Evolutionary conservation across 2,113 vertebrate species (phyloP), one percentile per base, ranked within the genome.

Genomic region (Asarcornis scutulata): DNA sequence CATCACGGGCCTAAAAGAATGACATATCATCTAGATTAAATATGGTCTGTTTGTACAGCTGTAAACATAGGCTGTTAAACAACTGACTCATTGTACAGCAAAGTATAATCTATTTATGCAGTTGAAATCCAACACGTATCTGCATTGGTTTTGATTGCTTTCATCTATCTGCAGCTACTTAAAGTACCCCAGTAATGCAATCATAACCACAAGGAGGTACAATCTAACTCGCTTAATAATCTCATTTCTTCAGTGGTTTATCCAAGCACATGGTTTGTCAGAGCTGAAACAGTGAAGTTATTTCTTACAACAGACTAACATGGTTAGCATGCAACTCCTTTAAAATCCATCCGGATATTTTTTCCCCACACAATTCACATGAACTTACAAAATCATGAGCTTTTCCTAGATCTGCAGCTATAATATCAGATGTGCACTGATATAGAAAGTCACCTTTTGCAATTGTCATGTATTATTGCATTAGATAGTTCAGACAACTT

Each of bases 1-100:
- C 97, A 42, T 98, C 97, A 52, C 82, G 40, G 83, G 98, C 98
- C 98, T 98, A 88, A 52, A 90, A 96, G 91, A 42, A 89, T 67
- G 34, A 93, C 18, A 84, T 58, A 74, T 86, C 34, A 67, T 52
- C 83, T 88, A 27, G 64, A 58, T 56, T 92, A 66, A 72, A 60
- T 67, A 42, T 6, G 31, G 58, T 42, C 21, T 38, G 31, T 46
- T 58, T 78, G 48, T 63, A 62, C 50, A 80, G 31, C 34, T 84
- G 48, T 72, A 89, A 78, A 13, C 55, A 86, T 13, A 72, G 38
- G 11, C 32, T 82, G n/a, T 22, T 36, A 68, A 27, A 15, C 12
- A 44, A 56, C 5, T 22, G 46, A 60, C 31, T 42, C 23, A 67
- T 77, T 62, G 26, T 62, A 36, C 69, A 73, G 18, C 9, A 17